Percentiles rank a stretch among this genome's conserved stretches.
Evolutionary conservation across 2,797 vertebrate genomes (phyloP).

Genomic region (Bryconaethiops microstoma): DNA sequence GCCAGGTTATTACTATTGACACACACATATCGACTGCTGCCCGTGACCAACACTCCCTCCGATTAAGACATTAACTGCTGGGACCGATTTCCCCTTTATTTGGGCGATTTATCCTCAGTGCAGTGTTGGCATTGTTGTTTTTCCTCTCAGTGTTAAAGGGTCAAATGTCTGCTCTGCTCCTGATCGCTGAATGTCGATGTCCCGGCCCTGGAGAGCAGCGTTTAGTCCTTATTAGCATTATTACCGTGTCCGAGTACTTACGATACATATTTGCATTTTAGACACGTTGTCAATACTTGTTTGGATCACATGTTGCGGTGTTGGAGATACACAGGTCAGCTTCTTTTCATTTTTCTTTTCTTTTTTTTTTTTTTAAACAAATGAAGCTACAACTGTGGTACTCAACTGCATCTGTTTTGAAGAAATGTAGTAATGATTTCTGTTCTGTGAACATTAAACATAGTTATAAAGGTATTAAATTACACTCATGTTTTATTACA

Average conservation of each 20-base stretch:
- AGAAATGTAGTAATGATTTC: too few species aligned
- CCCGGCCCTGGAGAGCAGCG: neutral
- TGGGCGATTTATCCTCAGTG: neutral
- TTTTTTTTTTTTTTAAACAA: too few species aligned
- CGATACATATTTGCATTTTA: neutral
- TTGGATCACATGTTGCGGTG: neutral
- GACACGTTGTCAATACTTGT: neutral
- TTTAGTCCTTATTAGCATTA: slow-evolving; percentile 25
- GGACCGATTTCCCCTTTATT: neutral
- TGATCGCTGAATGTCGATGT: neutral
- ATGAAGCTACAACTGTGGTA: too few species aligned
- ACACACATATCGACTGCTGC: slow-evolving; percentile 44
- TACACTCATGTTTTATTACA: too few species aligned
- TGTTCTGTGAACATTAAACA: too few species aligned
- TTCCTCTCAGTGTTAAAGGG: too few species aligned
- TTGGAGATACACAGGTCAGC: neutral
- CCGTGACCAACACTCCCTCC: neutral
- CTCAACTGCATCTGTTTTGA: too few species aligned
- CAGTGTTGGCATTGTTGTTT: neutral
- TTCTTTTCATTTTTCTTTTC: too few species aligned
- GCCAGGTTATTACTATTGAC: slow-evolving; percentile 63
- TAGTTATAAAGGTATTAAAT: too few species aligned
- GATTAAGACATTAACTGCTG: slow-evolving; percentile 22
- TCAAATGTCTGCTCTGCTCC: neutral
- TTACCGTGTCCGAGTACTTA: neutral